Base-by-base conservation (phyloP, 2,888 invertebrate species). In the Phorcus lineatus region DNA sequence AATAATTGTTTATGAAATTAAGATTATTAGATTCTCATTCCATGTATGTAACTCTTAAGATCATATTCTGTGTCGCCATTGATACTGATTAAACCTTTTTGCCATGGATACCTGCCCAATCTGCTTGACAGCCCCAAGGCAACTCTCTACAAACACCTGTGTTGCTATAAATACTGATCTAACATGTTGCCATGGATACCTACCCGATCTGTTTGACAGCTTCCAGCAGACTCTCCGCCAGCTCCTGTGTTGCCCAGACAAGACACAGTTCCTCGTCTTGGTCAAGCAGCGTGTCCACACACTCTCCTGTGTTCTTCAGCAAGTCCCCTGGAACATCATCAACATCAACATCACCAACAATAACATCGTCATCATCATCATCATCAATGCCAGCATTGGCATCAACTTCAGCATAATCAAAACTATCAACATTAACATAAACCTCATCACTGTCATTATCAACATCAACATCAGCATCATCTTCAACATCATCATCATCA, bases 121-220 rank as follows among this genome's bases (percentile, higher is more conserved):
- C 80, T 91, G 91, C 76, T 91, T 89, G 62, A 90, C 84, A 31
- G 91, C 91, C 83, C 91, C 91, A 57, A 91, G 81, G 31, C 91
- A 66, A 11, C 90, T 86, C 90, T 86, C 80, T 2, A 91, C 86
- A 36, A 92, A 83, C 4, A 88, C 87, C 31, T 85, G 80, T 24
- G 87, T 87, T 77, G 89, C 89, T 91, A 47, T 47, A 11, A 11
- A 47, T 1, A 47, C 47, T 47, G 47, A 55, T n/a, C 76, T 19
- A 55, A 13, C 28, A 19, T 11, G 24, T 57, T 24, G 24, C 7
- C n/a, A 67, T 67, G 17, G 54, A 28, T 17, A 74, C 84, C 80
- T 85, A 91, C 91, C 91, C 90, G 28, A 89, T 86, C 80, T 91
- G 91, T 77, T 91, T 89, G 62, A 90, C 84, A 31, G 91, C 91